Evolutionary conservation across 2,113 vertebrate genomes (phyloP).

Genomic region (Polyodon spathula): DNA sequence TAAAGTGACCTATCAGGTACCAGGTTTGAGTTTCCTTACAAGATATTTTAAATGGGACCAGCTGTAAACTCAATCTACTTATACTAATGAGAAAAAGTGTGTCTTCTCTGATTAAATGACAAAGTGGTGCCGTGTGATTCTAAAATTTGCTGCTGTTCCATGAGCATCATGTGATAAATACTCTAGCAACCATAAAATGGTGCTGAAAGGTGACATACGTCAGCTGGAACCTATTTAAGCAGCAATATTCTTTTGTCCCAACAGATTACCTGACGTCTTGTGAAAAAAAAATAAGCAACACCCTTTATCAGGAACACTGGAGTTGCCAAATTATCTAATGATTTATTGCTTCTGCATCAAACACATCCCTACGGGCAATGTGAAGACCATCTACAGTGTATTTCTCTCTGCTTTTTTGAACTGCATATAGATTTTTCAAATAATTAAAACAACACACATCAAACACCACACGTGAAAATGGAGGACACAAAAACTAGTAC

Average conservation of each 20-base stretch:
- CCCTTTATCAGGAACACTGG: constrained; percentile 29
- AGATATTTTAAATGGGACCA: constrained; percentile 9
- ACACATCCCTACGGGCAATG: constrained; percentile 13
- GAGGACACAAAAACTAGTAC: too few relatives aligned
- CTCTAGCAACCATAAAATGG: constrained; percentile 26
- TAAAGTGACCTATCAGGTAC: too few relatives aligned
- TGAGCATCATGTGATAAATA: constrained; percentile 24
- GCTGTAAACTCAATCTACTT: neutral
- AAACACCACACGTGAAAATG: too few relatives aligned
- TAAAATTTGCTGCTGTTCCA: constrained; percentile 27
- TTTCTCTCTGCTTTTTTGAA: too few relatives aligned
- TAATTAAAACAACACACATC: constrained; percentile 10
- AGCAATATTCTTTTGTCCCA: constrained; percentile 22
- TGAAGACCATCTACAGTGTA: neutral
- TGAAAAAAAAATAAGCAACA: constrained; percentile 20
- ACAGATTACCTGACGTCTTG: constrained; percentile 22
- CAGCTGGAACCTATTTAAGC: constrained; percentile 27
- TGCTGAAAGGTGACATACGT: constrained; percentile 21
- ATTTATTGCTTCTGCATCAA: constrained; percentile 37
- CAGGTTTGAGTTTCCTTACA: too few relatives aligned
- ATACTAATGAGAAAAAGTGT: too few relatives aligned
- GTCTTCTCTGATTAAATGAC: constrained; percentile 17
- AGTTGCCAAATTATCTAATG: constrained; percentile 37
- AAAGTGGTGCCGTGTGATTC: constrained; percentile 18
- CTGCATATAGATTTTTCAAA: neutral